phyloP scores from a whole-genome alignment of 2,888 invertebrate species.

The Caenorhabditis sp. region DNA sequence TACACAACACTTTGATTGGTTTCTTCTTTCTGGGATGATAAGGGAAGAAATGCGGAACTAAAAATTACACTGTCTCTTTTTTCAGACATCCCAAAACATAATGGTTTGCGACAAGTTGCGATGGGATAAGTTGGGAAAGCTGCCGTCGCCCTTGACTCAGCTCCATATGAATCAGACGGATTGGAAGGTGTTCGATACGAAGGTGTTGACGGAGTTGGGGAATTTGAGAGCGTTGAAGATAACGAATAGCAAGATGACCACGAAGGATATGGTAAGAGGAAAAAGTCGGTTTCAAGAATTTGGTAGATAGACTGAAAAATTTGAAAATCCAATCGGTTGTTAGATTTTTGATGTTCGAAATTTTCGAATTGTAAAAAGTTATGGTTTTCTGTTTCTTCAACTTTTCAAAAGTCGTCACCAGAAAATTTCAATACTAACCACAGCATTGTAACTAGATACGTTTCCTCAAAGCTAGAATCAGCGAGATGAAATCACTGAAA shows the following conservation, averaged over 20 bases:
- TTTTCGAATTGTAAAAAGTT: too few relatives aligned
- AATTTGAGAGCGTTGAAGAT: conserved; percentile 61
- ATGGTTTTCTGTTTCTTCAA: too few relatives aligned
- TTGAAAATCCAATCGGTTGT: too few relatives aligned
- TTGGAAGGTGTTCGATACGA: conserved; percentile 65
- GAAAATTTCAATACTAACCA: too few relatives aligned
- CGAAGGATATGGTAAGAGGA: conserved; percentile 62
- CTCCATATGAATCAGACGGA: conserved; percentile 66
- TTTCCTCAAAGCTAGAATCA: too few relatives aligned
- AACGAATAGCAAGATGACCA: conserved; percentile 60
- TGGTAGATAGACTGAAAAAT: too few relatives aligned
- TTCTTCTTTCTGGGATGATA: conserved; percentile 57
- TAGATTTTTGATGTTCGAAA: too few relatives aligned
- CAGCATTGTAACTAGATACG: too few relatives aligned
- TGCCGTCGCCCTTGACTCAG: conserved; percentile 66
- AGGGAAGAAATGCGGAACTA: conserved; percentile 43
- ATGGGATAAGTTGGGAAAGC: conserved; percentile 61
- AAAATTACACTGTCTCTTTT: conserved; percentile 13
- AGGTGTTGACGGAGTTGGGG: conserved; percentile 17
- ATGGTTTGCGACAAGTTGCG: conserved; percentile 68
- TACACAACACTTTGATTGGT: conserved; percentile 25
- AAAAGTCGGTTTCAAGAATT: too few relatives aligned
- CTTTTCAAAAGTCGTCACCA: too few relatives aligned
- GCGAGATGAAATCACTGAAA: too few relatives aligned
- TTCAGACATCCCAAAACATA: conserved; percentile 70